A percentile compares a stretch with the other conserved stretches of the same genome.
phyloP scores from a whole-genome alignment of 2,113 vertebrate species.

The Sylvilagus bachmani region DNA sequence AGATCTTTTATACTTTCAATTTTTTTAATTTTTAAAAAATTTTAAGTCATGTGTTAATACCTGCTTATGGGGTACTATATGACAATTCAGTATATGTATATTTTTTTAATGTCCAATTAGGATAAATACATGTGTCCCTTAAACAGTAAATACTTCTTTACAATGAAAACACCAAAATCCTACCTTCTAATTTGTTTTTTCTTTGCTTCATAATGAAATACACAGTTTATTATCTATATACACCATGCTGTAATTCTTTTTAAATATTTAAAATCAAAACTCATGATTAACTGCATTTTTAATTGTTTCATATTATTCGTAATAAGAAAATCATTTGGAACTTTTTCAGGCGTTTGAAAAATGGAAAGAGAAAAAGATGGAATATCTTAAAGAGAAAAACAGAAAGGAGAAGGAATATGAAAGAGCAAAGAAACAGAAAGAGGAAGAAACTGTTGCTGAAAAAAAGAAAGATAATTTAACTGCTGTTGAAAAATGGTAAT shows the following conservation, averaged over 20 bases:
- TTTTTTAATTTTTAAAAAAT: no score
- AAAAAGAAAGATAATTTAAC: constrained; percentile 89
- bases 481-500: constrained; percentile 94
- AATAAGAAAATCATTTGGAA: constrained; percentile 46
- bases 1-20: no score
- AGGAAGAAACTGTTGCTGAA: constrained; percentile 89
- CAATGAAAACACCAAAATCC: no score
- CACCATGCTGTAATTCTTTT: neutral
- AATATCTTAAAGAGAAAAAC: constrained; percentile 89
- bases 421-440: constrained; percentile 88
- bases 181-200: no score
- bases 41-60: no score
- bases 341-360: constrained; percentile 94
- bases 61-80: no score
- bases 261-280: neutral
- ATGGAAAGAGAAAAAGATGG: constrained; percentile 93
- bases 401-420: constrained; percentile 90
- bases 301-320: neutral
- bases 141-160: no score
- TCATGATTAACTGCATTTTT: neutral
- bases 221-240: no score
- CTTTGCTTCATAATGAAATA: no score
- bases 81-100: no score
- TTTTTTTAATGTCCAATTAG: no score
- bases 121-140: no score